Conservation (phyloP, 2,797 vertebrate species). For the Lycodopsis pacificus region DNA sequence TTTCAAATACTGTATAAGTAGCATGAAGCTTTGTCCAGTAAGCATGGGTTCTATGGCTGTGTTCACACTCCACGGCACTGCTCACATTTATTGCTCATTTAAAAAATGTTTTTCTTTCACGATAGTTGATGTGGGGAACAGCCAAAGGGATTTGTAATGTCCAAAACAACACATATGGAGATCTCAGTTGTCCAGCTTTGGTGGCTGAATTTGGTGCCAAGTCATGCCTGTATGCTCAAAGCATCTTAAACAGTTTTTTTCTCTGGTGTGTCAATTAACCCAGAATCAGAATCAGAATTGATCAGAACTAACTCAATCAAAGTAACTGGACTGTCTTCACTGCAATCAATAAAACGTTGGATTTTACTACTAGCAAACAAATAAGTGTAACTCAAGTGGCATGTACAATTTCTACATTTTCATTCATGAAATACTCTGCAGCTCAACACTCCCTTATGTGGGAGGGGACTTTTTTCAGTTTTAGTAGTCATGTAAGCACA, state of each 20-base stretch:
- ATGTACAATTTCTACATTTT: neutral
- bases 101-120: no score
- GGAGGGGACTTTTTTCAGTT: conserved; percentile 5
- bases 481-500: conserved; percentile 19
- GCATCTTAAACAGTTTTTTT: conserved; percentile 32
- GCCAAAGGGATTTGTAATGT: conserved; percentile 32
- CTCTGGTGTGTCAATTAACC: conserved; percentile 24
- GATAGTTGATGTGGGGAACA: conserved; percentile 9
- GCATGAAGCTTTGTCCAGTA: no score
- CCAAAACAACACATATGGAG: conserved; percentile 33
- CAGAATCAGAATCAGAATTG: no score
- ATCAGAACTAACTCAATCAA: no score
- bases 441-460: neutral
- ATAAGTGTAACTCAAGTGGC: neutral
- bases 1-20: no score
- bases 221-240: conserved; percentile 4
- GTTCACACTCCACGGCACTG: no score
- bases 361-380: neutral
- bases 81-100: no score
- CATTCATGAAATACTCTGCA: conserved; percentile 13
- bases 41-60: no score
- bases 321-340: neutral
- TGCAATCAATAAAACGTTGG: neutral
- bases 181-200: conserved; percentile 35
- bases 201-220: conserved; percentile 16